phyloP scores from a whole-genome alignment of 2,113 vertebrate species.

The Peromyscus polionotus region DNA sequence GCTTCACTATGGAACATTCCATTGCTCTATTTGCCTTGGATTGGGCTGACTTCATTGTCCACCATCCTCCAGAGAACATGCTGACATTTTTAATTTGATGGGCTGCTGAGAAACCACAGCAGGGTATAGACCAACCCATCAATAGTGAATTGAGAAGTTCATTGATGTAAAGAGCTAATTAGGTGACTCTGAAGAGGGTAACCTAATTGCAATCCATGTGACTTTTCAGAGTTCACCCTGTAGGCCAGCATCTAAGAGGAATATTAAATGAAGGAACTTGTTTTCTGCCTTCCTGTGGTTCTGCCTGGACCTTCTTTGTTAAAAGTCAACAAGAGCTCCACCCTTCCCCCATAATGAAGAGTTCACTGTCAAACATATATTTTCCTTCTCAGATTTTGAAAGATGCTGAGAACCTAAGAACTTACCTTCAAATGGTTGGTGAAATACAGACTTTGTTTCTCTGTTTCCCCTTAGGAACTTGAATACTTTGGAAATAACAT shows the following conservation, averaged over 20 bases:
- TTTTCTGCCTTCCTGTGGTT: background rate
- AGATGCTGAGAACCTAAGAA: background rate
- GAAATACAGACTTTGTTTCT: background rate
- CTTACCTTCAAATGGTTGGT: background rate
- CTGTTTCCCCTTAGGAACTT: background rate
- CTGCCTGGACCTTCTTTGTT: background rate
- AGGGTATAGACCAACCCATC: slow-evolving; percentile 74
- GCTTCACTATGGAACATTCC: slow-evolving; percentile 14
- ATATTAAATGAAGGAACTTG: slow-evolving; percentile 28
- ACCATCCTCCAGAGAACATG: slow-evolving; percentile 62
- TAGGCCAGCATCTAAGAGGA: slow-evolving; percentile 9
- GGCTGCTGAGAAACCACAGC: slow-evolving; percentile 79
- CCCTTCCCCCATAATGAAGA: background rate
- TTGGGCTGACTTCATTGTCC: slow-evolving; percentile 65
- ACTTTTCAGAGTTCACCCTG: background rate
- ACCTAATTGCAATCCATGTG: slow-evolving; percentile 64
- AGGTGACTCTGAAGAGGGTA: slow-evolving; percentile 55
- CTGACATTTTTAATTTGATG: slow-evolving; percentile 81
- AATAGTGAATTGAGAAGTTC: slow-evolving; percentile 69
- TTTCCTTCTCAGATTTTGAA: background rate
- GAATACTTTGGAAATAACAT: background rate
- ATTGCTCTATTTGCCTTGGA: slow-evolving; percentile 45
- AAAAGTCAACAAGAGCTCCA: background rate
- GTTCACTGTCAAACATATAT: background rate
- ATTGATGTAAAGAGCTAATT: slow-evolving; percentile 80